phyloP scores from a whole-genome alignment of 2,888 invertebrate species.

The Drosophila melanosoma region DNA sequence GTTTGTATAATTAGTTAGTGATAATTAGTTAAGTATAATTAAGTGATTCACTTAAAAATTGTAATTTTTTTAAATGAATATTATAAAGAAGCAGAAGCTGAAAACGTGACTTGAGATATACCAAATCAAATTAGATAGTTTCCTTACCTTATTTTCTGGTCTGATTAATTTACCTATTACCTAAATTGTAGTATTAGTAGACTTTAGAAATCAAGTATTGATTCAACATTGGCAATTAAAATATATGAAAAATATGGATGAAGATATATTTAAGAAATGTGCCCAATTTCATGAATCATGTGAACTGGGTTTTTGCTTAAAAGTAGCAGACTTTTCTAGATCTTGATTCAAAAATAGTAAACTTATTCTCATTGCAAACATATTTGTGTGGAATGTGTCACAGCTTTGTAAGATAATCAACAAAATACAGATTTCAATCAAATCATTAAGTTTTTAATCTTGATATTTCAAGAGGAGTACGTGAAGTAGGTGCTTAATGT shows the following conservation, averaged over 20 bases:
- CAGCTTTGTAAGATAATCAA: neutral
- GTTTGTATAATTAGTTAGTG: neutral
- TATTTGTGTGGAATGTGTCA: neutral
- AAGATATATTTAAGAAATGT: neutral
- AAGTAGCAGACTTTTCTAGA: neutral
- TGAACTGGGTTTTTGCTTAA: neutral
- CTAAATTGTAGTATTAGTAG: neutral
- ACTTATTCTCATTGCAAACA: neutral
- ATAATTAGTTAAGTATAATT: neutral
- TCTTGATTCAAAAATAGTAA: neutral
- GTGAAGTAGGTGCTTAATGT: slow-evolving; percentile 40
- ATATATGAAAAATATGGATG: neutral
- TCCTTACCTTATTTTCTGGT: neutral
- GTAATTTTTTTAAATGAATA: neutral
- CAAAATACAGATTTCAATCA: slow-evolving; percentile 1
- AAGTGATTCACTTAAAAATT: neutral
- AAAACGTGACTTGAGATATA: neutral
- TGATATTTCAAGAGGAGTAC: slow-evolving; percentile 17
- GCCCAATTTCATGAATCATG: neutral
- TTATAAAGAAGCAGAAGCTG: neutral
- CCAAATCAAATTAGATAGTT: neutral
- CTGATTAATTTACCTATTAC: neutral
- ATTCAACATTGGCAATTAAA: neutral
- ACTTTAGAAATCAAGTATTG: neutral
- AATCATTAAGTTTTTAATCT: slow-evolving; percentile 7